Conservation (phyloP, 2,113 vertebrate genomes). For the Dromiciops gliroides region DNA sequence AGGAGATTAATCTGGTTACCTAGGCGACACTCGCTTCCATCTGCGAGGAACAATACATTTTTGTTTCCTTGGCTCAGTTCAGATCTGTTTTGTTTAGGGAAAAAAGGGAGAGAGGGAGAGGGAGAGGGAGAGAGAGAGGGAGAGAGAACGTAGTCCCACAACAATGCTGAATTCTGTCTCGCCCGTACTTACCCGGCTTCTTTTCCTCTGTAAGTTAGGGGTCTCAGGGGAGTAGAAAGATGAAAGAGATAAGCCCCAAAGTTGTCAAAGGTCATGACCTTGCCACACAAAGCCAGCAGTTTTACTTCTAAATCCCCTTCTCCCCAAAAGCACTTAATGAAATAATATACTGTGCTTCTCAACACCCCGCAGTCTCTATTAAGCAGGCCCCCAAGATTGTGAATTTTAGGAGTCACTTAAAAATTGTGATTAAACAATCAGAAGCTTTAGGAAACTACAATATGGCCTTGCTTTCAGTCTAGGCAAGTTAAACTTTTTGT, state of each 20-base stretch:
- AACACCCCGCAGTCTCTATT: conserved; percentile 82
- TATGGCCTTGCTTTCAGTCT: conserved; percentile 4
- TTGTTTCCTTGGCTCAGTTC: conserved; percentile 99
- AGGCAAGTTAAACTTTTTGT: conserved; percentile 24
- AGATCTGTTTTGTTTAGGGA: conserved; percentile 96
- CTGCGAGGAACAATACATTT: conserved; percentile 99
- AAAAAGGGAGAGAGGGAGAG: conserved; percentile 36
- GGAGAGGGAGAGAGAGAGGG: conserved; percentile 62
- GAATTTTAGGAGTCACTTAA: conserved; percentile 77
- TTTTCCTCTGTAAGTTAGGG: conserved; percentile 85
- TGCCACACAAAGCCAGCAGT: conserved; percentile 91
- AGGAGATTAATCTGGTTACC: conserved; percentile 99
- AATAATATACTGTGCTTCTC: conserved; percentile 93
- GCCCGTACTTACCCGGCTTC: conserved; percentile 86
- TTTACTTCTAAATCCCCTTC: conserved; percentile 91
- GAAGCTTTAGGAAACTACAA: conserved; percentile 46
- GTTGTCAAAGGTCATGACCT: conserved; percentile 95
- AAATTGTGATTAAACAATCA: conserved; percentile 74
- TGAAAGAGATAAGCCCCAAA: conserved; percentile 90
- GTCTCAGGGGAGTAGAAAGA: conserved; percentile 86
- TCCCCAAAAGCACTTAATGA: conserved; percentile 95
- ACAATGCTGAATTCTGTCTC: conserved; percentile 96
- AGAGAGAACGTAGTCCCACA: conserved; percentile 84
- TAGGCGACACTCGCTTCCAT: conserved; percentile 99
- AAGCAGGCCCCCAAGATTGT: conserved; percentile 72